Conservation (phyloP, 2,888 invertebrate genomes). For the Tubiluchus corallicola region DNA sequence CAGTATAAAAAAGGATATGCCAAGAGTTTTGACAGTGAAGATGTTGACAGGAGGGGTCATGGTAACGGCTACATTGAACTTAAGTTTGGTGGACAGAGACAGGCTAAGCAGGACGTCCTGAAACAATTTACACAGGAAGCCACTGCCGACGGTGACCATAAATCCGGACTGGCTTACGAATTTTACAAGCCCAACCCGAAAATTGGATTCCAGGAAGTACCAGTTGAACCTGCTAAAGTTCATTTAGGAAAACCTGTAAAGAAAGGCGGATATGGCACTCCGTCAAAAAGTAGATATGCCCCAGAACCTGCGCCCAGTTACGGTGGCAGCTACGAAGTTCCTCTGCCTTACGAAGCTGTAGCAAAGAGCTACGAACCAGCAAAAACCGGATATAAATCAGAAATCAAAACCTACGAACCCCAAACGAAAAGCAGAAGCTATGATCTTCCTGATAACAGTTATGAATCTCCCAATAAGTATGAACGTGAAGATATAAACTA, state of each 20-base stretch:
- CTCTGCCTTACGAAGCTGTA: no score
- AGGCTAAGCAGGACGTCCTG: background rate
- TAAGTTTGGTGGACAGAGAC: background rate
- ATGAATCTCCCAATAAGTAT: no score
- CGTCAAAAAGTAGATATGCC: no score
- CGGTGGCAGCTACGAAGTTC: no score
- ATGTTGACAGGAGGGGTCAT: background rate
- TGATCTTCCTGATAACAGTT: no score
- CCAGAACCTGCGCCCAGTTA: no score
- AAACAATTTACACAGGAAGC: background rate
- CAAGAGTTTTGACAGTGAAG: background rate
- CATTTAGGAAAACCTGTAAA: background rate
- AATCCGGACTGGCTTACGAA: background rate
- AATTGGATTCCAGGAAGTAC: background rate
- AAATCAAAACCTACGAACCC: no score
- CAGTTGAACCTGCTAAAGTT: background rate
- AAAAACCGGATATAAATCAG: no score
- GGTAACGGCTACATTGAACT: background rate
- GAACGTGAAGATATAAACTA: no score
- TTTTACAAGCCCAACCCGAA: background rate
- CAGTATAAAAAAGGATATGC: background rate
- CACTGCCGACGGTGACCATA: background rate
- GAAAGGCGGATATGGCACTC: no score
- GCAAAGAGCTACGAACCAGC: no score
- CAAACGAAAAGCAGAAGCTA: no score